These are phyloP conservation scores for Micrasema minimum DNA, from an alignment of 1,140 invertebrate species.

Conservation along the genomic window DNA sequence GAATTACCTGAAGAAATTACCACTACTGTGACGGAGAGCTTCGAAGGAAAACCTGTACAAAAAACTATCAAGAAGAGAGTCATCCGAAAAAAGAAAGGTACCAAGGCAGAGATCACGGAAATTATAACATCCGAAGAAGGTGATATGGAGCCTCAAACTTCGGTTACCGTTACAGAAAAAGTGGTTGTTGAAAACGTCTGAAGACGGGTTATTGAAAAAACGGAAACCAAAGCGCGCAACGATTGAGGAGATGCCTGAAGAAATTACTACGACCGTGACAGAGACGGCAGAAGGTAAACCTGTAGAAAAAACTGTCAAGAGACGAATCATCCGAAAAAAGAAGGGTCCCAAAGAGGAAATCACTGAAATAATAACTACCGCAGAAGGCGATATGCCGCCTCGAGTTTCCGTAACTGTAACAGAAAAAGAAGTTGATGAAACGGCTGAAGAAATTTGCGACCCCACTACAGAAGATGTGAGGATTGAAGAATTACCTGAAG, in stretches of 20 bases:
- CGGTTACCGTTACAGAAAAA: conserved; percentile 26
- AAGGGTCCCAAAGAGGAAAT: conserved; percentile 56
- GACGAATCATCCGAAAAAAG: conserved; percentile 56
- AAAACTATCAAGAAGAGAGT: conserved; percentile 47
- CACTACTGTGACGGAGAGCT: background rate
- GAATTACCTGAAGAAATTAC: conserved; percentile 7
- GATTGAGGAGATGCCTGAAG: conserved; percentile 22
- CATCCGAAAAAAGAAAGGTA: conserved; percentile 55
- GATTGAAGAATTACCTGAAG: conserved; percentile 32
- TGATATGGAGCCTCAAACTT: conserved; percentile 31
- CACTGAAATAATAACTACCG: conserved; percentile 58
- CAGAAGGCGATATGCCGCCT: conserved; percentile 59
- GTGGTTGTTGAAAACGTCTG: background rate
- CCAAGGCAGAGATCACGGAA: conserved; percentile 62
- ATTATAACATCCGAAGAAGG: conserved; percentile 62
- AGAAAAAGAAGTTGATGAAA: conserved; percentile 13
- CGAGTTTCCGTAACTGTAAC: conserved; percentile 51
- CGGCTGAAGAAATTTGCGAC: background rate
- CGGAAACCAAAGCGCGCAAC: too few relatives aligned
- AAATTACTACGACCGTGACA: conserved; percentile 32
- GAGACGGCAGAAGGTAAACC: conserved; percentile 60
- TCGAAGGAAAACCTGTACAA: background rate
- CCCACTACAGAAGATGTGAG: background rate
- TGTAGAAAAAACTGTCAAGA: conserved; percentile 52
- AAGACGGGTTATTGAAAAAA: too few relatives aligned